Evolutionary conservation across 2,113 vertebrate genomes (phyloP).

Genomic region (Orthonyx spaldingii): DNA sequence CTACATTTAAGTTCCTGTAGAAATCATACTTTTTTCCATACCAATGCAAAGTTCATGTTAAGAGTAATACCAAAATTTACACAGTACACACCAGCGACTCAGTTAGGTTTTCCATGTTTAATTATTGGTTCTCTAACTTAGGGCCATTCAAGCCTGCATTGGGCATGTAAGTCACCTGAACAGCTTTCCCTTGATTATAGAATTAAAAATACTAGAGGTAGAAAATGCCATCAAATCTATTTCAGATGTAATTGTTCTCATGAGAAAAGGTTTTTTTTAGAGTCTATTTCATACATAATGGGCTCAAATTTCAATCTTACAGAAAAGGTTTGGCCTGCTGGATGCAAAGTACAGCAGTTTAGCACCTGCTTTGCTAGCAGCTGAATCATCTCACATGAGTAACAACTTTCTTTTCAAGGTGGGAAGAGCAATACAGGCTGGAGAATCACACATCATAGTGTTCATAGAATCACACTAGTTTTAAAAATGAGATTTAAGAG

Average conservation of each 20-base stretch:
- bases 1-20: neutral
- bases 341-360: neutral
- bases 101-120: neutral
- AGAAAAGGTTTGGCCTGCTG: neutral
- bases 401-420: neutral
- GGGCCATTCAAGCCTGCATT: neutral
- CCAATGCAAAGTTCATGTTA: neutral
- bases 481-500: neutral
- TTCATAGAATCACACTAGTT: neutral
- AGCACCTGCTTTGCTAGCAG: neutral
- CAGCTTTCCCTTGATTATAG: neutral
- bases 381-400: neutral
- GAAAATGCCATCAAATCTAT: neutral
- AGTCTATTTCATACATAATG: neutral
- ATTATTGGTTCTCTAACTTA: neutral
- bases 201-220: neutral
- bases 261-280: neutral
- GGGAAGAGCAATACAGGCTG: neutral
- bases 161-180: neutral
- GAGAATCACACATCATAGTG: neutral
- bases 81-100: neutral
- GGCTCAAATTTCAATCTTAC: neutral
- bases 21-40: neutral
- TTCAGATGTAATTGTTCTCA: neutral
- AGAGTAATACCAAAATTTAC: neutral